Evolutionary conservation across 2,888 invertebrate genomes (phyloP).

Genomic region (Mycalesis mineus): DNA sequence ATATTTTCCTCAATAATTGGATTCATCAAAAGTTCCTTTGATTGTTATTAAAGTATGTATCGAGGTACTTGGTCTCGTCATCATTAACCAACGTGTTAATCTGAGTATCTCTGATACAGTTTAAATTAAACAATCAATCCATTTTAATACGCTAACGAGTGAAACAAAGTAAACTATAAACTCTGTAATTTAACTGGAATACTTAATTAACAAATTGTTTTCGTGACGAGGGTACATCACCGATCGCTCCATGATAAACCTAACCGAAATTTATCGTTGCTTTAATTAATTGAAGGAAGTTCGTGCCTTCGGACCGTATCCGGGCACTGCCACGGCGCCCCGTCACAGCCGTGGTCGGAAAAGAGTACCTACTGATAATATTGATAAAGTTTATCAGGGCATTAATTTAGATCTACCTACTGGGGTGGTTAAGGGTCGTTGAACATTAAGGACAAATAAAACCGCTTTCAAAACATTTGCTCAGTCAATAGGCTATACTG

Average conservation of each 20-base stretch:
- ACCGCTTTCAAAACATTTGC: too few relatives aligned
- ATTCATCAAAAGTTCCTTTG: too few relatives aligned
- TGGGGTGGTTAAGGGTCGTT: neutral
- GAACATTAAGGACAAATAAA: neutral
- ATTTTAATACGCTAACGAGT: too few relatives aligned
- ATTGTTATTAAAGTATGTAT: too few relatives aligned
- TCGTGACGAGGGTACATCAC: conserved; percentile 8
- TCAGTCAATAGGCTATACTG: too few relatives aligned
- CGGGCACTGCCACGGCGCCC: conserved; percentile 9
- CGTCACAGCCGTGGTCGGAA: neutral
- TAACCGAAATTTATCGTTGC: conserved; percentile 5
- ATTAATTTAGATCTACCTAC: too few relatives aligned
- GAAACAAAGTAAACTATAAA: neutral
- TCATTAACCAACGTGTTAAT: too few relatives aligned
- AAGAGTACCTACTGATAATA: neutral
- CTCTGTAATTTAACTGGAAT: neutral
- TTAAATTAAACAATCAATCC: too few relatives aligned
- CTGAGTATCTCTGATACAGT: too few relatives aligned
- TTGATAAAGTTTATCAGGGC: neutral
- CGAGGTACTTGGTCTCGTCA: too few relatives aligned
- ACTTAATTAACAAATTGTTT: neutral
- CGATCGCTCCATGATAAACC: conserved; percentile 7
- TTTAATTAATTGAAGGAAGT: neutral
- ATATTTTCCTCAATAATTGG: neutral
- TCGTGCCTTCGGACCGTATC: conserved; percentile 8